Evolutionary conservation across 1,140 invertebrate species (phyloP).

Genomic region (Bombus pyrosoma): DNA sequence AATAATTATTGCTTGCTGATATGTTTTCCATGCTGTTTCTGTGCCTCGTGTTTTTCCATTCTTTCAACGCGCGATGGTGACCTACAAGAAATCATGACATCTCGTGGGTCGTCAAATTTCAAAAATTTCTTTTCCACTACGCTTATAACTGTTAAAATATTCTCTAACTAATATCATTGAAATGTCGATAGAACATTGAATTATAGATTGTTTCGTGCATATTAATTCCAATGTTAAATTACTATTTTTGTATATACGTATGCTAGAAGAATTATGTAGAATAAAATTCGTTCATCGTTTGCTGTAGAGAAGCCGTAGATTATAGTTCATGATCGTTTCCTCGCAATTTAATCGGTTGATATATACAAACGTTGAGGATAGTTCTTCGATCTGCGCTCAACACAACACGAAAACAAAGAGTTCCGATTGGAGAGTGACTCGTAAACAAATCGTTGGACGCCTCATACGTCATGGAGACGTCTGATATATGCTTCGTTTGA

Average conservation of each 20-base stretch:
- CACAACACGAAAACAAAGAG: constrained; percentile 17
- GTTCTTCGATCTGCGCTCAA: neutral
- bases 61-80: neutral
- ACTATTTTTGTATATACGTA: neutral
- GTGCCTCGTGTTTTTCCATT: constrained; percentile 52
- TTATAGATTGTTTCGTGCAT: too few relatives aligned
- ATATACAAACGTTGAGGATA: neutral
- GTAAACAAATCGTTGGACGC: constrained; percentile 28
- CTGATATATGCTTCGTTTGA: neutral
- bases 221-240: too few relatives aligned
- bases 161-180: too few relatives aligned
- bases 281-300: neutral
- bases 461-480: neutral
- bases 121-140: neutral
- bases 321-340: neutral
- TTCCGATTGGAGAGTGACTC: constrained; percentile 11
- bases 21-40: constrained; percentile 13
- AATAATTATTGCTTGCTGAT: constrained; percentile 46
- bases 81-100: neutral
- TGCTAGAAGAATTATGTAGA: neutral
- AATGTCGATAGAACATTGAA: too few relatives aligned
- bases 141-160: neutral
- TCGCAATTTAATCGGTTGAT: constrained; percentile 16
- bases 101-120: neutral
- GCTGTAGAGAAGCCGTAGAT: neutral